Percentiles rank a stretch among this genome's conserved stretches.
Evolutionary conservation across 1,140 invertebrate genomes (phyloP).

Genomic region (Mizuhopecten yessoensis): DNA sequence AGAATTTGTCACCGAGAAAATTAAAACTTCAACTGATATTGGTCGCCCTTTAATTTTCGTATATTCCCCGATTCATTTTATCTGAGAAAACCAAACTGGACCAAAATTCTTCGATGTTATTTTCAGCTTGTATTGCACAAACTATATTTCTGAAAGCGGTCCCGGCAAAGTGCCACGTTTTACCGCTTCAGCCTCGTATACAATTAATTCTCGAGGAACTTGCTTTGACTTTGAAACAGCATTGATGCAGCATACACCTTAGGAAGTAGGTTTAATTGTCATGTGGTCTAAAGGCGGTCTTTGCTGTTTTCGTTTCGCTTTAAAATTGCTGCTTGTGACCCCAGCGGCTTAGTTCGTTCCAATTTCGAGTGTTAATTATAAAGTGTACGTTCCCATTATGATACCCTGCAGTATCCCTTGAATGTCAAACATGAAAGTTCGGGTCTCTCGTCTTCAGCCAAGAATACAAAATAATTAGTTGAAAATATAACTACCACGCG

Average conservation of each 20-base stretch:
- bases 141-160: not conserved
- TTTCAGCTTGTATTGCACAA: not conserved
- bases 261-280: not conserved
- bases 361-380: slow-evolving; percentile 1
- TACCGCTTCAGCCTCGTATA: not conserved
- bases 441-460: not conserved
- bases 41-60: too few species aligned
- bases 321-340: not conserved
- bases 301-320: not conserved
- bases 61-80: too few species aligned
- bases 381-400: not conserved
- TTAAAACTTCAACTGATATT: too few species aligned
- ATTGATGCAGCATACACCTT: slow-evolving; percentile 1
- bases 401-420: not conserved
- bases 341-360: not conserved
- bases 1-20: too few species aligned
- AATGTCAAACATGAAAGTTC: not conserved
- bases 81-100: too few species aligned
- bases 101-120: too few species aligned
- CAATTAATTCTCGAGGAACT: not conserved
- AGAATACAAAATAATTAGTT: slow-evolving; percentile 40
- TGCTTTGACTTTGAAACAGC: slow-evolving; percentile 13
- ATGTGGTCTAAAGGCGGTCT: not conserved
- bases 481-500: slow-evolving; percentile 25
- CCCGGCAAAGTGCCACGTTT: not conserved